phyloP scores from a whole-genome alignment of 2,113 vertebrate species.

The Melanostigma gelatinosum region DNA sequence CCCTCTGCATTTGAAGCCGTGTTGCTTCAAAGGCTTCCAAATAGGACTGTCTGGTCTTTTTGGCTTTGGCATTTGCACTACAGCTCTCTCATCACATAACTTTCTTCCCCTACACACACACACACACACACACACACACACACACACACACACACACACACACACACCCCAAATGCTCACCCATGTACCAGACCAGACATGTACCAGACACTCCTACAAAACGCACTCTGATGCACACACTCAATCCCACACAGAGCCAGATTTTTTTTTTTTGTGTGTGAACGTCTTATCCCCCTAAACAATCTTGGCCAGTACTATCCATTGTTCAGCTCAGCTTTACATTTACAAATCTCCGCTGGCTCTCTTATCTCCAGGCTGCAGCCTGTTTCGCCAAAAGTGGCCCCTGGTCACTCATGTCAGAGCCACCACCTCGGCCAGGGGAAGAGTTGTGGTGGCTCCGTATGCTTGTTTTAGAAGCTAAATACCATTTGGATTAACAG shows the following conservation, averaged over 20 bases:
- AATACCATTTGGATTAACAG: neutral
- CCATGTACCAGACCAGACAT: constrained; percentile 4
- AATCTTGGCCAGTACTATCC: constrained; percentile 68
- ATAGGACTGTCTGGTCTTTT: constrained; percentile 54
- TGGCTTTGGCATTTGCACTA: constrained; percentile 51
- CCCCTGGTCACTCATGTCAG: constrained; percentile 35
- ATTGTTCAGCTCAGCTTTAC: constrained; percentile 75
- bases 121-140: constrained; percentile 19
- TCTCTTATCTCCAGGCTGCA: constrained; percentile 70
- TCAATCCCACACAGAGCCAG: constrained; percentile 45
- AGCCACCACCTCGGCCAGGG: constrained; percentile 2
- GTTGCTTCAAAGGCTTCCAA: constrained; percentile 56
- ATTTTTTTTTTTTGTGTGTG: constrained; percentile 40
- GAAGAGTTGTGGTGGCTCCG: neutral
- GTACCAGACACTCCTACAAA: constrained; percentile 16
- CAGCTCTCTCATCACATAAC: constrained; percentile 37
- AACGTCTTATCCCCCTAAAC: constrained; percentile 72
- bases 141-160: constrained; percentile 18
- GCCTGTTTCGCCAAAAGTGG: constrained; percentile 43
- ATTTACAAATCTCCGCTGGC: constrained; percentile 69
- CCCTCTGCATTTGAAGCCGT: constrained; percentile 42
- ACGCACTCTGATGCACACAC: constrained; percentile 35
- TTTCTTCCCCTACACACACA: constrained; percentile 21
- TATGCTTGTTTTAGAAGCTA: constrained; percentile 4
- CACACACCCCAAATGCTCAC: constrained; percentile 10